Percentiles rank a stretch among this genome's conserved stretches.
These are phyloP conservation scores for Spheniscus mendiculus DNA, from an alignment of 2,113 vertebrate species.

Conservation along the genomic window DNA sequence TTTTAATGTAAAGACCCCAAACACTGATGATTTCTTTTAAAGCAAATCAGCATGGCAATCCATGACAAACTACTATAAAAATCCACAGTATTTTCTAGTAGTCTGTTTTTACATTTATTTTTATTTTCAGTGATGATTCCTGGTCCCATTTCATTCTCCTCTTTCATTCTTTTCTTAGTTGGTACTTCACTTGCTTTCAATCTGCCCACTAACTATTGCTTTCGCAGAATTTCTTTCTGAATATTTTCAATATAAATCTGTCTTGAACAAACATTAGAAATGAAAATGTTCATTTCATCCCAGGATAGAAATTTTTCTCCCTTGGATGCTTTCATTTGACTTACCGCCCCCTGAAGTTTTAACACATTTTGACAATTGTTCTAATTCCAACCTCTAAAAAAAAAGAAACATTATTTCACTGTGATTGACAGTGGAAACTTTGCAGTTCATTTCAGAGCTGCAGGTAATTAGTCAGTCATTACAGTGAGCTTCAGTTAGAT, in stretches of 20 bases:
- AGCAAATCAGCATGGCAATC: background rate
- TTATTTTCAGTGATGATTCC: background rate
- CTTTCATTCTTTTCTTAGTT: background rate
- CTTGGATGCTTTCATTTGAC: constrained; percentile 31
- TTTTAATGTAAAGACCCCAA: background rate
- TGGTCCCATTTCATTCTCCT: background rate
- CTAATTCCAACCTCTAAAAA: background rate
- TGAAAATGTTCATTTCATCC: constrained; percentile 47
- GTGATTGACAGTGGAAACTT: constrained; percentile 25
- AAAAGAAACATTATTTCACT: background rate
- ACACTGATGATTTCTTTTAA: background rate
- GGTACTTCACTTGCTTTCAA: background rate
- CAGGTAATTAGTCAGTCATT: constrained; percentile 54
- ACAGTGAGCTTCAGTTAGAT: background rate
- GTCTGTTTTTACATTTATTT: background rate
- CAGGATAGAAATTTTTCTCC: constrained; percentile 12
- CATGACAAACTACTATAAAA: background rate
- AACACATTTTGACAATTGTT: constrained; percentile 51
- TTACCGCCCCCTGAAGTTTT: constrained; percentile 25
- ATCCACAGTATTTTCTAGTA: background rate
- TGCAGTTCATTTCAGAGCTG: constrained; percentile 20
- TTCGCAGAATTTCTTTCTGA: background rate
- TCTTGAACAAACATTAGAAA: background rate
- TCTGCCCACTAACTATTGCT: background rate
- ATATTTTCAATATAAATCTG: constrained; percentile 17